Evolutionary conservation across 2,797 vertebrate genomes (phyloP), one percentile per base, ranked within the genome.

Genomic region (Pogoniulus pusillus): DNA sequence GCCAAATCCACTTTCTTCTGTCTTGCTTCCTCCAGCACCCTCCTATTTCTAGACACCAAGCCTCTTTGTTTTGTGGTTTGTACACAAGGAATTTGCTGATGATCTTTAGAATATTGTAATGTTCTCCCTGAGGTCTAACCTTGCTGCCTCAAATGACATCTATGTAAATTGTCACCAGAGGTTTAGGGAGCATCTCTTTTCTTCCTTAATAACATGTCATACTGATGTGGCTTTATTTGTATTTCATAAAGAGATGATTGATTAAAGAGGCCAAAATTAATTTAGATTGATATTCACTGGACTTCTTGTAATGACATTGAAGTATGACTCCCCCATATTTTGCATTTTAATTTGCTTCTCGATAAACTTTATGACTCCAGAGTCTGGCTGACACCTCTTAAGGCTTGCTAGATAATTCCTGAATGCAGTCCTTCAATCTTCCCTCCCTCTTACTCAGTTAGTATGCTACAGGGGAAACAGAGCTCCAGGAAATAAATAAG

Each of bases 181-280:
- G 35, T 91, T 94, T 87, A 93, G 92, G 90, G 88, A 92, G 91
- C 72, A 69, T 93, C 92, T 93, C 86, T 91, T 92, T 88, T 95
- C 86, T 91, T 93, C 53, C 69, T 93, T 96, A 95, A 96, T 91
- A 94, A 83, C 95, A 77, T 94, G 94, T 95, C 93, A 91, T 30
- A 83, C 68, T 75, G 88, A 74, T 91, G 82, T 76, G 90, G 71
- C 55, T 96, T 93, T 94, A 80, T 96, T 96, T 94, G 84, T 93
- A 20, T 94, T 94, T 93, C 82, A 81, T 87, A 81, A 94, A 90
- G 70, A 90, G 23, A 87, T 91, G 92, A 94, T 90, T 96, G 92
- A 95, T 95, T 96, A 94, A 92, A 93, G 70, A 93, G 87, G 71
- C 84, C 49, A 93, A 91, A 90, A 95, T 89, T 96, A 94, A 95